Base-by-base conservation (phyloP, 1,140 invertebrate genomes). In the Drosophila eugracilis region DNA sequence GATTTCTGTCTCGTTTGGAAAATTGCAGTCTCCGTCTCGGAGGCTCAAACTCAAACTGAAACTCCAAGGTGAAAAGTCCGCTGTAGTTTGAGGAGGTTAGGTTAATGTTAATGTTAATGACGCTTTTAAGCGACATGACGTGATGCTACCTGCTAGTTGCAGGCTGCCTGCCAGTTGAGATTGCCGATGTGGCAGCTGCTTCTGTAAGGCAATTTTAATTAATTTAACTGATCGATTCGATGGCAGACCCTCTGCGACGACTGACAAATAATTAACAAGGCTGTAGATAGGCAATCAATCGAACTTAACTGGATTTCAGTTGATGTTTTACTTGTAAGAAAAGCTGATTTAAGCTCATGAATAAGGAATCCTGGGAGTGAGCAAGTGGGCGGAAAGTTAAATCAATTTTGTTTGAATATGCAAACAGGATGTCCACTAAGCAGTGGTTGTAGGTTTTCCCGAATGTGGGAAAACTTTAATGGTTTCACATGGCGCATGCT, bases 71-170 rank as follows among this genome's bases (percentile, higher is more conserved):
- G 78, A 81, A 80, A 80, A 80, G 65, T 76, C 78, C 41, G 52
- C 78, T 73, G 78, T 76, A 78, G 50, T 65, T 65, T 65, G 60
- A 63, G 69, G 75, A 65, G 75, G 53, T 76, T 80, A 78, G 75
- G 75, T 59, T 78, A 79, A 79, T 78, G 72, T 66, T 80, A 71
- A 81, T 80, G 77, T 80, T 80, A 80, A 80, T 81, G 78, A 80
- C 58, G 78, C 66, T 76, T 81, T 80, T 81, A 80, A 81, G 66
- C 78, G 78, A 72, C 72, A 81, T 80, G 63, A 76, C 78, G 78
- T 72, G 72, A 52, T 75, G 71, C 58, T 48, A 50, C 66, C 36
- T 39, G 52, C 54, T 14, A 24, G 52, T 28, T 57, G 54, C 53
- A 12, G 7, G 21, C 60, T 49, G 30, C 17, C 5, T 19, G 28